These are phyloP conservation scores for Drosophila melanocephala DNA, from an alignment of 2,888 invertebrate genomes.

Conservation along the genomic window DNA sequence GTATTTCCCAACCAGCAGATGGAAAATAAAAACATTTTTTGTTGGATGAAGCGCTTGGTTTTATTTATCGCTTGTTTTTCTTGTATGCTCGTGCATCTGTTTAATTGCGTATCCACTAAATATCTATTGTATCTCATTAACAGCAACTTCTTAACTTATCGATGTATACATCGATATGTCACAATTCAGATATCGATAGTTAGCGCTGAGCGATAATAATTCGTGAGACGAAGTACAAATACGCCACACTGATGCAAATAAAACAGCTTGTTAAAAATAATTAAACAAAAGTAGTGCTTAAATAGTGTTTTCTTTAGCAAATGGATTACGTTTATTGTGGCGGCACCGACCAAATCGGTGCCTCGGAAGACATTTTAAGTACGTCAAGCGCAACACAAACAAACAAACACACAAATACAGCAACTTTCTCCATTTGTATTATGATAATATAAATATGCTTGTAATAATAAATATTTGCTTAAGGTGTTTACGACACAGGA, in stretches of 20 bases:
- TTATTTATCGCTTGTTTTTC: background rate
- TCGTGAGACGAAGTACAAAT: slow-evolving; percentile 29
- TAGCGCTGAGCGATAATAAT: slow-evolving; percentile 24
- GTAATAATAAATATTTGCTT: slow-evolving; percentile 20
- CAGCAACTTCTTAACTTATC: background rate
- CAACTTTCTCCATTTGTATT: slow-evolving; percentile 36
- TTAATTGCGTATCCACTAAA: background rate
- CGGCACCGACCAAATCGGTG: slow-evolving; percentile 80
- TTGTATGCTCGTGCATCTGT: background rate
- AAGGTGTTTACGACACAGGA: slow-evolving; percentile 83
- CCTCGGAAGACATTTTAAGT: slow-evolving; percentile 84
- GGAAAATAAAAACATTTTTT: background rate
- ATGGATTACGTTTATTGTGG: slow-evolving; percentile 85
- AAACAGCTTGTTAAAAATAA: slow-evolving; percentile 32
- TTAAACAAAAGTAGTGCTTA: slow-evolving; percentile 16
- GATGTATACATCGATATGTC: background rate
- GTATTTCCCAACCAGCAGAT: background rate
- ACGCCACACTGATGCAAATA: slow-evolving; percentile 47
- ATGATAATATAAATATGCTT: slow-evolving; percentile 10
- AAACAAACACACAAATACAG: slow-evolving; percentile 8
- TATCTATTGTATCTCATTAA: background rate
- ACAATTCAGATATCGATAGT: slow-evolving; percentile 21
- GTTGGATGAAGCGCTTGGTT: background rate
- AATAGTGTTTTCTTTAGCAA: slow-evolving; percentile 17
- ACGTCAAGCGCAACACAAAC: slow-evolving; percentile 33